These are phyloP conservation scores for Platycercus adscitus DNA, from an alignment of 2,113 vertebrate species.

Conservation along the genomic window DNA sequence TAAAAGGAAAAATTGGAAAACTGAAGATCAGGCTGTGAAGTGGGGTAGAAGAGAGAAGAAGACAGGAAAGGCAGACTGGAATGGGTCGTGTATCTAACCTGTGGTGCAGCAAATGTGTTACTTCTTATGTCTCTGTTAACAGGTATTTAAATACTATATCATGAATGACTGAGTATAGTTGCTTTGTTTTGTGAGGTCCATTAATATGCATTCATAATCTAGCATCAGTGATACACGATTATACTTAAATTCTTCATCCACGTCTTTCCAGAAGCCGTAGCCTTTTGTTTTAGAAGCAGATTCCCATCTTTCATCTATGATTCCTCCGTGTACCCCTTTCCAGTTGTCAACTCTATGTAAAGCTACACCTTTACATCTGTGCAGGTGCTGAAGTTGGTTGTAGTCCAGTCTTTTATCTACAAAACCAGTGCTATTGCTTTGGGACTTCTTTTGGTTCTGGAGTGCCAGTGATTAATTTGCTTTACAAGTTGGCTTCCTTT, in stretches of 20 bases:
- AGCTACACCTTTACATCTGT: background rate
- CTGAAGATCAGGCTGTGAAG: background rate
- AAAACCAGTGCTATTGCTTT: background rate
- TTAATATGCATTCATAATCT: background rate
- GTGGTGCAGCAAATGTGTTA: background rate
- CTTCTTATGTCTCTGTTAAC: background rate
- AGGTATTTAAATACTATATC: background rate
- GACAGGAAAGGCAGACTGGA: background rate
- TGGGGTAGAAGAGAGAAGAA: background rate
- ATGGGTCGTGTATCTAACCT: background rate
- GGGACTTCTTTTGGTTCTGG: background rate
- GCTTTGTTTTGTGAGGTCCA: background rate
- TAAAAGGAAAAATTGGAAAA: background rate
- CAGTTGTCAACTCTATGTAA: background rate
- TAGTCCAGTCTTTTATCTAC: background rate
- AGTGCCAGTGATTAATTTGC: background rate
- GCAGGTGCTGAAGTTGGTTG: background rate
- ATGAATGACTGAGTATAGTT: background rate
- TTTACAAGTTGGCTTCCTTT: background rate
- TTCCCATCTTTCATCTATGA: background rate
- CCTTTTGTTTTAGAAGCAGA: background rate
- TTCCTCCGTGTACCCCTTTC: background rate
- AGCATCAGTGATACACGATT: background rate
- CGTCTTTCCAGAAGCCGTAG: background rate
- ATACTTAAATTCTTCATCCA: background rate